Percentiles rank a stretch among this genome's conserved stretches.
Conservation (phyloP, 2,888 invertebrate genomes). For the Sabatieria punctata region DNA sequence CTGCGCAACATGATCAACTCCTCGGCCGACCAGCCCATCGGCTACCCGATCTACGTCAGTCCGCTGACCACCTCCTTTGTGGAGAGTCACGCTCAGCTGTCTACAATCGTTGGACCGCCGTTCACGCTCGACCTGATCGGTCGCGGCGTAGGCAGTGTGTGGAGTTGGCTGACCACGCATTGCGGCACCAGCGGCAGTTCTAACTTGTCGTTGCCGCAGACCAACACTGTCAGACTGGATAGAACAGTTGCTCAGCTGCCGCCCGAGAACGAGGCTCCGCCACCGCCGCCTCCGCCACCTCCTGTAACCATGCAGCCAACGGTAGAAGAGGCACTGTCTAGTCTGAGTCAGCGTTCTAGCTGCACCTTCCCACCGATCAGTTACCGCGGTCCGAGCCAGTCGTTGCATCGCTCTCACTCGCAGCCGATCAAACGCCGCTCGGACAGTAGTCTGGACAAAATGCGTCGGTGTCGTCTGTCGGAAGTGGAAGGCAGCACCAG, state of each 20-base stretch:
- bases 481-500: too few relatives aligned
- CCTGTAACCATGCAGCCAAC: background rate
- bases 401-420: too few relatives aligned
- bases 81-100: conserved; percentile 72
- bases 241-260: too few relatives aligned
- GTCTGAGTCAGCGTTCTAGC: too few relatives aligned
- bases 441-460: too few relatives aligned
- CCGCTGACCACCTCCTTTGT: conserved; percentile 94
- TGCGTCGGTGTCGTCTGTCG: too few relatives aligned
- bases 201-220: conserved; percentile 10
- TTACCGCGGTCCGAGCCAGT: too few relatives aligned
- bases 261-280: background rate
- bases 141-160: conserved; percentile 11
- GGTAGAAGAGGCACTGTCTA: too few relatives aligned
- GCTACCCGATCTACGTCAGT: conserved; percentile 96
- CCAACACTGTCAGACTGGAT: too few relatives aligned
- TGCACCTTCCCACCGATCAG: too few relatives aligned
- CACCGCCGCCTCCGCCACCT: background rate
- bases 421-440: too few relatives aligned
- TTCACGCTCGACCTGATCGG: conserved; percentile 15
- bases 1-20: conserved; percentile 83
- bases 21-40: conserved; percentile 95
- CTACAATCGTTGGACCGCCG: conserved; percentile 50
- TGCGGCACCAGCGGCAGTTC: conserved; percentile 23
- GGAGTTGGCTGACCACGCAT: conserved; percentile 17